Evolutionary conservation across 2,888 invertebrate genomes (phyloP).

Genomic region (Pogonocherus hispidulus): DNA sequence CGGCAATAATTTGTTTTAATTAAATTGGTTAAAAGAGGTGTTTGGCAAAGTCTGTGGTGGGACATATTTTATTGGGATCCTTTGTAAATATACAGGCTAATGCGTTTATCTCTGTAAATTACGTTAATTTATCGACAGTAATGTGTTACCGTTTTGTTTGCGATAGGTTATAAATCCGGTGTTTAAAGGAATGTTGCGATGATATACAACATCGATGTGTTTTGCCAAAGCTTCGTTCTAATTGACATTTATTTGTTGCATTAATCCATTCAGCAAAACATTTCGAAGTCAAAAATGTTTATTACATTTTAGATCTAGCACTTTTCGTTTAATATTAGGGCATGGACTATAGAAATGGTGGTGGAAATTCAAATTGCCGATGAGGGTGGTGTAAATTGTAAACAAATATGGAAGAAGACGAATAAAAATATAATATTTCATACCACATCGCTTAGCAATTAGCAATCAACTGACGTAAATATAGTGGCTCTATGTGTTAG

Average conservation of each 20-base stretch:
- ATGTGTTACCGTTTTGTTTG: conserved; percentile 4
- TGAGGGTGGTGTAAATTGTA: no score
- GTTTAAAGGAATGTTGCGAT: conserved; percentile 6
- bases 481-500: no score
- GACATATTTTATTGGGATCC: conserved; percentile 17
- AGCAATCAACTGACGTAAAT: no score
- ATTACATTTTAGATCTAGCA: no score
- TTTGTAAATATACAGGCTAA: conserved; percentile 11
- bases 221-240: neutral
- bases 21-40: conserved; percentile 29
- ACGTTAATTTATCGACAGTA: conserved; percentile 18
- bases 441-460: no score
- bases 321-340: no score
- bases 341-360: no score
- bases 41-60: conserved; percentile 23
- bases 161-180: conserved; percentile 7
- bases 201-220: neutral
- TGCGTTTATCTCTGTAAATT: conserved; percentile 20
- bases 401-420: no score
- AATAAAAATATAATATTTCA: no score
- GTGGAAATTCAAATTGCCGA: no score
- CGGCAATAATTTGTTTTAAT: conserved; percentile 35
- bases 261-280: no score
- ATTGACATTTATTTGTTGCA: neutral
- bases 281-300: no score